Percentiles rank a stretch among this genome's conserved stretches.
Conservation (phyloP, 2,113 vertebrate genomes). For the Hassar affinis region DNA sequence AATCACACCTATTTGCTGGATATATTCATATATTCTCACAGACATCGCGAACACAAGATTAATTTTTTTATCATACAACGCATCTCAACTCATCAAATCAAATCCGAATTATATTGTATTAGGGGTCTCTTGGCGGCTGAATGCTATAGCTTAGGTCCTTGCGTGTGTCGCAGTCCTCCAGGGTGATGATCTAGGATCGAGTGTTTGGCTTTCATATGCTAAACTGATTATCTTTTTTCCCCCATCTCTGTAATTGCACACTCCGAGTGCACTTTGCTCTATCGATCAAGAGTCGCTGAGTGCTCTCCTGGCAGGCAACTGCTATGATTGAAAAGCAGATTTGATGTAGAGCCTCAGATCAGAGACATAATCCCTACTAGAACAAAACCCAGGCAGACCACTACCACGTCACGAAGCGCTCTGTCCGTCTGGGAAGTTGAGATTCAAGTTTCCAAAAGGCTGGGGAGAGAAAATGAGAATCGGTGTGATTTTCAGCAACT, state of each 20-base stretch:
- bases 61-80: too few species aligned
- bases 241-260: constrained; percentile 9
- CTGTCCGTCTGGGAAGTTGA: too few species aligned
- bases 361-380: not conserved
- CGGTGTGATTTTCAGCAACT: not conserved
- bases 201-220: constrained; percentile 21
- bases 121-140: not conserved
- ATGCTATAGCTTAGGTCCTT: not conserved
- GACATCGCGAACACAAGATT: too few species aligned
- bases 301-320: constrained; percentile 2
- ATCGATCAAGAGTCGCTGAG: constrained; percentile 31
- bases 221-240: constrained; percentile 13
- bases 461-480: not conserved
- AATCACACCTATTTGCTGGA: not conserved
- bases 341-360: not conserved
- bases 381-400: not conserved
- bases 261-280: constrained; percentile 32
- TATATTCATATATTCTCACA: too few species aligned
- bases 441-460: not conserved
- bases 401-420: not conserved
- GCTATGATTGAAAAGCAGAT: constrained; percentile 2
- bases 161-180: not conserved
- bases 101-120: not conserved
- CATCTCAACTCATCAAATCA: not conserved
- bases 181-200: constrained; percentile 10